These are phyloP conservation scores for Laothoe populi DNA, from an alignment of 2,888 invertebrate genomes.

Conservation along the genomic window DNA sequence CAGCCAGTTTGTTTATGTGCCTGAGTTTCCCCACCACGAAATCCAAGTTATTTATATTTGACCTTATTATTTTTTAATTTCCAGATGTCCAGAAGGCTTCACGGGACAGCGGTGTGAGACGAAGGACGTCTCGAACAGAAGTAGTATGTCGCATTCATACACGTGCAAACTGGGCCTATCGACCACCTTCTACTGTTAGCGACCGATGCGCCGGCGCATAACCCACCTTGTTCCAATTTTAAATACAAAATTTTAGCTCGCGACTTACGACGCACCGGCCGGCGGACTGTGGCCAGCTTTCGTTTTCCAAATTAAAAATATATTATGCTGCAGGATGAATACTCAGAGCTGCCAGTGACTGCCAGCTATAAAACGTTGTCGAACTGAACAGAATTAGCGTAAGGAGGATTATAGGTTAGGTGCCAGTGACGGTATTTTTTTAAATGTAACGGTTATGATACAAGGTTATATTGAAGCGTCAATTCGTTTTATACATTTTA, in stretches of 20 bases:
- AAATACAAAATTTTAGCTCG: slow-evolving; percentile 63
- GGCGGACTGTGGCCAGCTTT: slow-evolving; percentile 55
- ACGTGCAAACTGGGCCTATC: slow-evolving; percentile 92
- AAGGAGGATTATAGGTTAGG: not conserved
- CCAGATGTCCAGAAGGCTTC: slow-evolving; percentile 92
- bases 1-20: too few species aligned
- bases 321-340: not conserved
- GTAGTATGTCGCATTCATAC: slow-evolving; percentile 92
- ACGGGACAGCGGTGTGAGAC: slow-evolving; percentile 91
- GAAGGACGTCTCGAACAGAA: slow-evolving; percentile 89
- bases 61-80: slow-evolving; percentile 47
- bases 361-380: not conserved
- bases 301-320: slow-evolving; percentile 37
- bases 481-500: not conserved
- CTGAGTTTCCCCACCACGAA: not conserved
- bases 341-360: slow-evolving; percentile 1
- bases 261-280: slow-evolving; percentile 55
- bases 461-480: not conserved
- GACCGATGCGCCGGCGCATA: slow-evolving; percentile 66
- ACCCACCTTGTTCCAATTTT: slow-evolving; percentile 78
- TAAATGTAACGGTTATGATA: not conserved
- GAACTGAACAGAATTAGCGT: not conserved
- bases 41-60: not conserved
- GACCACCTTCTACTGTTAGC: slow-evolving; percentile 91
- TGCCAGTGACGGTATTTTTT: not conserved